phyloP scores from a whole-genome alignment of 2,888 invertebrate species.

The Tipula confusa region DNA sequence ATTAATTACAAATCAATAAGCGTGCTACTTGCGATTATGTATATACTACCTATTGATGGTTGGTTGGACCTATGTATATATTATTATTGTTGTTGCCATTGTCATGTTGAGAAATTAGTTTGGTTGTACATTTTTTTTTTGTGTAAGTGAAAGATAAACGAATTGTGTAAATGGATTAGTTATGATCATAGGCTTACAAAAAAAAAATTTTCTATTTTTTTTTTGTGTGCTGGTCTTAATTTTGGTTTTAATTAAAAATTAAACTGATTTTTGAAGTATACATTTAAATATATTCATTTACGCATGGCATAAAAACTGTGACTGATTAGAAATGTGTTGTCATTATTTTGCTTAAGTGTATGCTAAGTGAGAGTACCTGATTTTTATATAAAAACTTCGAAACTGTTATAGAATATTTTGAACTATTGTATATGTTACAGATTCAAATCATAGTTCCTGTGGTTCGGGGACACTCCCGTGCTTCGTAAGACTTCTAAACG shows the following conservation, averaged over 20 bases:
- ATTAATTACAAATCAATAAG: conserved; percentile 20
- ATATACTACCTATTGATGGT: no score
- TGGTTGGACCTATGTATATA: neutral
- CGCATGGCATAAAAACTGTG: no score
- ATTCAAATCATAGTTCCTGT: no score
- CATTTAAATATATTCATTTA: no score
- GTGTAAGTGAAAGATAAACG: conserved; percentile 4
- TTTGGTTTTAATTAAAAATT: neutral
- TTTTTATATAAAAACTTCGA: no score
- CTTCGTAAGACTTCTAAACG: no score
- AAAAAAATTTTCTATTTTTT: neutral
- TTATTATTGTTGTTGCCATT: neutral
- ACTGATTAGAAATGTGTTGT: no score
- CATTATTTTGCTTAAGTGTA: no score
- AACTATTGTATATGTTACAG: no score
- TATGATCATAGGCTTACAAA: neutral
- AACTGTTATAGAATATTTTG: no score
- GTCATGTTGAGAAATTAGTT: neutral
- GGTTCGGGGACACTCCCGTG: no score
- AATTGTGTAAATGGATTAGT: conserved; percentile 25
- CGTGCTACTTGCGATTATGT: conserved; percentile 16
- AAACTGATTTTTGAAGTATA: neutral
- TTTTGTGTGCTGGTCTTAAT: neutral
- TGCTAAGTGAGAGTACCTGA: no score
- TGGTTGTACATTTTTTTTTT: neutral